A percentile compares a stretch with the other conserved stretches of the same genome.
phyloP scores from a whole-genome alignment of 2,113 vertebrate species.

The Grammomys dolichurus region DNA sequence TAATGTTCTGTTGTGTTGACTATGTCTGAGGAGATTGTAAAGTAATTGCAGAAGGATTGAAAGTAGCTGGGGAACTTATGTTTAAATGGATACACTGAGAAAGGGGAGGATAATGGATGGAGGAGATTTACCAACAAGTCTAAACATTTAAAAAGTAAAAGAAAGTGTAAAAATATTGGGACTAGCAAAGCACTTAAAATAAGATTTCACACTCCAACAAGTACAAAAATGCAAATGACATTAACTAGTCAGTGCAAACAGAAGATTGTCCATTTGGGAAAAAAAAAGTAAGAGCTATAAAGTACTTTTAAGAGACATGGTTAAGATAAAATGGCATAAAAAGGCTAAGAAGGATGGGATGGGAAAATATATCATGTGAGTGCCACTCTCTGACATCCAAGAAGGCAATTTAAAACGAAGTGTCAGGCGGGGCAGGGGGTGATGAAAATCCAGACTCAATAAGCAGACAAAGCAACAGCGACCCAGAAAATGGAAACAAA shows the following conservation, averaged over 20 bases:
- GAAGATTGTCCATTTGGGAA: neutral
- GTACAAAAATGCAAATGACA: neutral
- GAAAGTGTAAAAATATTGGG: neutral
- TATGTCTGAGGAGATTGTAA: neutral
- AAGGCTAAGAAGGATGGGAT: neutral
- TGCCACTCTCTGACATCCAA: neutral
- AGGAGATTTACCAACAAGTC: neutral
- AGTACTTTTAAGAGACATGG: slow-evolving; percentile 21
- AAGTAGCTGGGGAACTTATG: neutral
- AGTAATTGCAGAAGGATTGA: neutral
- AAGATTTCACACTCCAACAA: neutral
- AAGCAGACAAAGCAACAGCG: neutral
- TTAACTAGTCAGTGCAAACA: neutral
- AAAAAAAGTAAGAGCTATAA: slow-evolving; percentile 14
- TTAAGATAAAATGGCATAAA: slow-evolving; percentile 6
- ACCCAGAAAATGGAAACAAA: neutral
- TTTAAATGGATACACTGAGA: neutral
- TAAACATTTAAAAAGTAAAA: neutral
- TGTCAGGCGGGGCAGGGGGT: fast-evolving
- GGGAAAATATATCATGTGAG: neutral
- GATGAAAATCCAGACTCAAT: neutral
- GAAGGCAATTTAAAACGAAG: neutral
- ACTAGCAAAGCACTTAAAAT: neutral
- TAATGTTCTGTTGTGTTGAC: neutral
- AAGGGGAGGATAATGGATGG: neutral